Evolutionary conservation across 2,888 invertebrate species (phyloP).

Genomic region (Luffia ferchaultella): DNA sequence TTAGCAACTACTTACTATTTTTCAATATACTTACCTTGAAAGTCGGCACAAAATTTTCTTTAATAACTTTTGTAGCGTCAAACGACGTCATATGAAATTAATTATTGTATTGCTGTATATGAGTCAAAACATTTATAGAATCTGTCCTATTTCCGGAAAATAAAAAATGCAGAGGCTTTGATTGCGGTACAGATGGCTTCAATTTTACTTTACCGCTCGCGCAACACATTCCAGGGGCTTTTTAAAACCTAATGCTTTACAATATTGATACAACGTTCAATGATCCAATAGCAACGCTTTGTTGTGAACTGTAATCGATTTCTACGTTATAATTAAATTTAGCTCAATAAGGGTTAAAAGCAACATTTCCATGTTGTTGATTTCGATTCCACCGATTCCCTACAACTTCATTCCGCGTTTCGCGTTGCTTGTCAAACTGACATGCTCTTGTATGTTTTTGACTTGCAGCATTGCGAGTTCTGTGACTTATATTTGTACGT

Average conservation of each 20-base stretch:
- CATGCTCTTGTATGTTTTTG: constrained; percentile 17
- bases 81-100: constrained; percentile 1
- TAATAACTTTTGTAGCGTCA: constrained; percentile 1
- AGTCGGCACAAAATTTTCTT: not conserved
- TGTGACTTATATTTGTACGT: constrained; percentile 6
- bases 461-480: constrained; percentile 8
- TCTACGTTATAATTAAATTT: constrained; percentile 5
- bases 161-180: not conserved
- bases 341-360: constrained; percentile 5
- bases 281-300: not conserved
- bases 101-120: constrained; percentile 7
- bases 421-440: constrained; percentile 17
- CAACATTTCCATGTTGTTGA: constrained; percentile 5
- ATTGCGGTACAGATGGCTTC: not conserved
- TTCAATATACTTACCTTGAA: not conserved
- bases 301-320: constrained; percentile 2
- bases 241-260: not conserved
- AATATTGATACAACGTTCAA: constrained; percentile 8
- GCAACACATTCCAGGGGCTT: constrained; percentile 10
- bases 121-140: constrained; percentile 11
- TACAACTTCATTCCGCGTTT: constrained; percentile 15
- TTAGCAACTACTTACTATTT: too few relatives aligned
- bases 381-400: constrained; percentile 6
- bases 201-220: constrained; percentile 10
- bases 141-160: constrained; percentile 6